phyloP scores from a whole-genome alignment of 2,113 vertebrate species.

The Sturnira hondurensis region DNA sequence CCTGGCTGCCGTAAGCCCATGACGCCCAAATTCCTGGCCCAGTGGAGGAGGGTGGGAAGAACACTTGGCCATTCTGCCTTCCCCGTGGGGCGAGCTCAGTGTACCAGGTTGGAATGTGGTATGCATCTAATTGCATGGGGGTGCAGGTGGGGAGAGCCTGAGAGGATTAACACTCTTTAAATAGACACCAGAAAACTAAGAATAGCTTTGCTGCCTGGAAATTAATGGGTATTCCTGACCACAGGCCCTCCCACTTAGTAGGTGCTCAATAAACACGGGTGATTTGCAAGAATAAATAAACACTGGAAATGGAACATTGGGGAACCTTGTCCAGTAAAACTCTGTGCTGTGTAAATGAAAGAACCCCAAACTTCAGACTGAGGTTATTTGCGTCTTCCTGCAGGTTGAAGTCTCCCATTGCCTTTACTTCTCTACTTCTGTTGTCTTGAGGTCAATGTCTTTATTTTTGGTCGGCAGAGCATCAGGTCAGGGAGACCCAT shows the following conservation, averaged over 20 bases:
- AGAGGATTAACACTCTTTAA: conserved; percentile 60
- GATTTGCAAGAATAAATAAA: neutral
- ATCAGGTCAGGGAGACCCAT: neutral
- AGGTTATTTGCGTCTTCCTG: neutral
- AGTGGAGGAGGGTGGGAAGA: conserved; percentile 29
- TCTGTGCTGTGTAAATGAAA: neutral
- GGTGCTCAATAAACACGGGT: conserved; percentile 50
- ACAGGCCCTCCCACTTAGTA: conserved; percentile 38
- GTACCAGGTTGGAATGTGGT: conserved; percentile 57
- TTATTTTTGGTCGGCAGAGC: neutral
- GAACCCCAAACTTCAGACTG: neutral
- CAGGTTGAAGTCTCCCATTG: neutral
- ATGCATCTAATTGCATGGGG: conserved; percentile 48
- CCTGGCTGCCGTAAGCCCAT: neutral
- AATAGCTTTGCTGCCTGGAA: conserved; percentile 47
- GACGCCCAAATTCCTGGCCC: conserved; percentile 43
- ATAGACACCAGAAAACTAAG: conserved; percentile 55
- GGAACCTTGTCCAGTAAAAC: neutral
- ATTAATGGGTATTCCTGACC: conserved; percentile 34
- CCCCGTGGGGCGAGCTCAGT: conserved; percentile 33
- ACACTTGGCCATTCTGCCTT: conserved; percentile 51
- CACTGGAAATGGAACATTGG: neutral
- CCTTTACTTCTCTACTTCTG: neutral
- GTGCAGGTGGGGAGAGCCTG: neutral
- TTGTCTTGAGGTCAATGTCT: neutral